Conservation (phyloP, 1,140 invertebrate species). For the Argopecten irradians region DNA sequence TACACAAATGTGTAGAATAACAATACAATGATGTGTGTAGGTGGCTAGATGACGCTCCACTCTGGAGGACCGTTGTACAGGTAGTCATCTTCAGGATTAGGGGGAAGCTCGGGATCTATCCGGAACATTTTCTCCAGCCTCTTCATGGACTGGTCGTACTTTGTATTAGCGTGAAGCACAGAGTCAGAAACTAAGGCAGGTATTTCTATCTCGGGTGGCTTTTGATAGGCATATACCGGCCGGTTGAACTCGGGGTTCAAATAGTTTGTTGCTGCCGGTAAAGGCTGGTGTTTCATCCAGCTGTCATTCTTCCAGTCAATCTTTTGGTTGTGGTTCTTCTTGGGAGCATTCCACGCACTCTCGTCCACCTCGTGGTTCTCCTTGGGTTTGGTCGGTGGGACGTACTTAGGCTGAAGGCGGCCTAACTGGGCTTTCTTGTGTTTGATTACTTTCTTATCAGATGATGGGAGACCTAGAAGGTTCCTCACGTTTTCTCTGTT, state of each 20-base stretch:
- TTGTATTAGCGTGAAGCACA: constrained; percentile 59
- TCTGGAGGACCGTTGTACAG: not conserved
- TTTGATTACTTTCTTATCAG: not conserved
- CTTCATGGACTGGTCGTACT: constrained; percentile 64
- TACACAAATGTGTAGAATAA: not conserved
- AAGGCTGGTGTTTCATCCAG: constrained; percentile 66
- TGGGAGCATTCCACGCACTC: constrained; percentile 12
- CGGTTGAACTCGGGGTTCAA: constrained; percentile 69
- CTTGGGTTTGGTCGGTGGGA: not conserved
- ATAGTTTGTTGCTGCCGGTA: constrained; percentile 61
- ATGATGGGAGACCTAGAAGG: constrained; percentile 50
- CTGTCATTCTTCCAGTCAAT: constrained; percentile 31
- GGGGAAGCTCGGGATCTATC: not conserved
- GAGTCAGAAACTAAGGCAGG: constrained; percentile 41
- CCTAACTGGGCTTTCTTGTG: constrained; percentile 25
- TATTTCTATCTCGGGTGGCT: constrained; percentile 39
- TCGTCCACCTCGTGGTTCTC: constrained; percentile 36
- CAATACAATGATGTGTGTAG: not conserved
- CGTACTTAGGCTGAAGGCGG: not conserved
- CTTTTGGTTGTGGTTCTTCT: constrained; percentile 29
- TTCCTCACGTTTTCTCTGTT: constrained; percentile 63
- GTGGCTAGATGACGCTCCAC: not conserved
- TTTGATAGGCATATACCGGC: constrained; percentile 52
- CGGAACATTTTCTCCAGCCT: constrained; percentile 54
- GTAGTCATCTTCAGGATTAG: not conserved